Conservation (phyloP, 2,113 vertebrate species). For the Phalacrocorax aristotelis region DNA sequence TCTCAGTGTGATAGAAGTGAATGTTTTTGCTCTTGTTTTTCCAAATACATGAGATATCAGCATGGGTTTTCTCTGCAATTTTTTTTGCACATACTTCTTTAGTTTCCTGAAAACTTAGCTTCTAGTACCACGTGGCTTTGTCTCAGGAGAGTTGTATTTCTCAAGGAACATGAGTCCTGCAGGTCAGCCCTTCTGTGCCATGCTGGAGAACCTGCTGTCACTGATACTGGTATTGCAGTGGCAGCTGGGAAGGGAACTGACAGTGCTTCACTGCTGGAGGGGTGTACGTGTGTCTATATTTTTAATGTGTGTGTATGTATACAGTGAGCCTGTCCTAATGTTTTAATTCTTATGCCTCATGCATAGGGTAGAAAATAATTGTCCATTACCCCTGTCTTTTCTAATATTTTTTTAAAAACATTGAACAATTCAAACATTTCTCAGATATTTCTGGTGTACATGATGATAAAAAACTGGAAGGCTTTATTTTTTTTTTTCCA, state of each 20-base stretch:
- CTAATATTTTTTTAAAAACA: not conserved
- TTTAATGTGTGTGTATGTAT: not conserved
- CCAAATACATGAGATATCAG: not conserved
- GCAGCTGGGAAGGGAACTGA: not conserved
- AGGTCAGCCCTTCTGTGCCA: not conserved
- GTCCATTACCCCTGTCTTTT: not conserved
- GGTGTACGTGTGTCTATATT: not conserved
- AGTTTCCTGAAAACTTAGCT: not conserved
- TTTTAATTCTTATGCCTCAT: not conserved
- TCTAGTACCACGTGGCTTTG: not conserved
- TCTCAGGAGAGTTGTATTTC: not conserved
- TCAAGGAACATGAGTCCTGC: not conserved
- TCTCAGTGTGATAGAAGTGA: not conserved
- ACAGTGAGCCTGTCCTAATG: not conserved
- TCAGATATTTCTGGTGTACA: not conserved
- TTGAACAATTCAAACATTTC: not conserved
- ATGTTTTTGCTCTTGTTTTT: not conserved
- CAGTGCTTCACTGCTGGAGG: accelerated
- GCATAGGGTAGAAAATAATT: not conserved
- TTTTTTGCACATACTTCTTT: not conserved
- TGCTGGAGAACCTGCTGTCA: not conserved
- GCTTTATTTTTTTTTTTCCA: not conserved
- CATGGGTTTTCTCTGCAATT: not conserved
- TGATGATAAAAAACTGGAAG: not conserved
- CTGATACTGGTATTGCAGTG: not conserved